Evolutionary conservation across 1,140 invertebrate species (phyloP), one percentile per base, ranked within the genome.

Genomic region (Drosophila persimilis): DNA sequence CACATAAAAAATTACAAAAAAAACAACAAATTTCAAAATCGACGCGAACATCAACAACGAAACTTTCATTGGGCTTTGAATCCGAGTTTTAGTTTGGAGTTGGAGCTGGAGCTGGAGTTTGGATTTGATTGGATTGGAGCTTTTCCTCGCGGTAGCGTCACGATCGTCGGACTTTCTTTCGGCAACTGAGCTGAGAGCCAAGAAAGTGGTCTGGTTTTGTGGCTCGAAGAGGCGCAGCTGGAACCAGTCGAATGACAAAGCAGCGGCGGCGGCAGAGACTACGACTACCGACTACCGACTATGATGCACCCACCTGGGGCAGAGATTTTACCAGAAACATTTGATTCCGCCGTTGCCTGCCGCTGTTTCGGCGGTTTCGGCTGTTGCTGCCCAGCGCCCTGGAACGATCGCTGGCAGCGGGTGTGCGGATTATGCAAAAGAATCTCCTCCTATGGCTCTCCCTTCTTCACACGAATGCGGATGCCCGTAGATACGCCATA

Each of bases 151-250:
- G 57, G 20, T 52, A 60, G 51, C 47, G 41, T 74, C 73, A 74
- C 81, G 77, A 80, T 80, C 62, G 81, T 73, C 64, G 86, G 89
- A 90, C 89, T 90, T 90, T 90, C 89, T 90, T 90, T 90, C 77
- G 80, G 80, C 88, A 84, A 90, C 89, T 90, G 84, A 90, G 78
- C 83, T 73, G 71, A 69, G 63, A 69, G 72, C 59, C 88, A 90
- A 85, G 88, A 90, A 90, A 90, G 88, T 88, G 83, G 78, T 88
- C 83, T 86, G 80, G 83, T 88, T 86, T 86, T 86, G 83, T 88
- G 77, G 80, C 58, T 75, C 65, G 63, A 71, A 65, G 66, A 78
- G 62, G 55, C 66, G 70, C 53, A 56, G 65, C 59, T 79, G 80
- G 76, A 83, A 83, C 80, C 80, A 83, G 80, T 84, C 50, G 72